phyloP scores from a whole-genome alignment of 2,113 vertebrate species.

The Sterna hirundo region DNA sequence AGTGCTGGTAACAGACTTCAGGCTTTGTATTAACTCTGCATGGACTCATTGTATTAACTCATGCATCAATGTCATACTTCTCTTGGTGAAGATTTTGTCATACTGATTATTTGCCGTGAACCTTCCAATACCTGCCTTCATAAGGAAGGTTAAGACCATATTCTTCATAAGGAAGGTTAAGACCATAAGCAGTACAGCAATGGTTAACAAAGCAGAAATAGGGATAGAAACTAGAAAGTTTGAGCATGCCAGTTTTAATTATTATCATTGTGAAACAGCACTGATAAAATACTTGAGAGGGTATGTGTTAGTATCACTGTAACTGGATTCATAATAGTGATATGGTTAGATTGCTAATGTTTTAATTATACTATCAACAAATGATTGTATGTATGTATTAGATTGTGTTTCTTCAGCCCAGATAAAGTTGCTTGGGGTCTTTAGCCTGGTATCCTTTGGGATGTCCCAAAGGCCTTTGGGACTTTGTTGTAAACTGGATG shows the following conservation, averaged over 20 bases:
- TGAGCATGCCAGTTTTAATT: not conserved
- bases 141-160: not conserved
- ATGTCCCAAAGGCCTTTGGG: not conserved
- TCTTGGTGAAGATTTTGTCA: not conserved
- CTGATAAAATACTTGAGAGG: not conserved
- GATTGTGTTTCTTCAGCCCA: not conserved
- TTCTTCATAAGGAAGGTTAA: not conserved
- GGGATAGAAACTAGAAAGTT: not conserved
- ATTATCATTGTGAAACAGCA: not conserved
- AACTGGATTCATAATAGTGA: not conserved
- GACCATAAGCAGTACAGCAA: not conserved
- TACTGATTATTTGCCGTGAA: not conserved
- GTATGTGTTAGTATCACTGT: not conserved
- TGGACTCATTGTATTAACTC: not conserved
- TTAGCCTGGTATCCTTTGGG: not conserved
- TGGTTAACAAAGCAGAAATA: not conserved
- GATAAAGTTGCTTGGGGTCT: not conserved
- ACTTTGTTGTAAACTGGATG: not conserved
- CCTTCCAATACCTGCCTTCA: not conserved
- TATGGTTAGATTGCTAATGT: not conserved
- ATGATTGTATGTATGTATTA: not conserved
- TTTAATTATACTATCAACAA: not conserved
- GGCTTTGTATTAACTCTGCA: not conserved
- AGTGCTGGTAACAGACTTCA: not conserved
- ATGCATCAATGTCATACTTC: rapidly evolving